phyloP scores from a whole-genome alignment of 2,113 vertebrate genomes.

The Dromiciops gliroides region DNA sequence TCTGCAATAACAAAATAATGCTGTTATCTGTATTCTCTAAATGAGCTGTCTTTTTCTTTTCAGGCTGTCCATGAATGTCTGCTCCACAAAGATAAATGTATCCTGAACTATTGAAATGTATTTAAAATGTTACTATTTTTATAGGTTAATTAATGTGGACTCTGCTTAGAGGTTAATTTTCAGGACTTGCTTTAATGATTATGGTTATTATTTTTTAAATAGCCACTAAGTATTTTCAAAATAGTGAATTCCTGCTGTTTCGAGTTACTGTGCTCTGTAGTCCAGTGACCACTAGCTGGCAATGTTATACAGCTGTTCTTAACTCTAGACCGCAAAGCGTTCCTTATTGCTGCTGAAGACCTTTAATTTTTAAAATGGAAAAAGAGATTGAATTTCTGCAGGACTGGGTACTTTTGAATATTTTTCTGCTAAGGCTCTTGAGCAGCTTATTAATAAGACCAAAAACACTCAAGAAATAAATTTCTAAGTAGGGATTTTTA shows the following conservation, averaged over 20 bases:
- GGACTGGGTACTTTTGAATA: constrained; percentile 63
- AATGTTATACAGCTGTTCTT: constrained; percentile 77
- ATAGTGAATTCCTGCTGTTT: constrained; percentile 64
- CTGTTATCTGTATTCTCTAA: not conserved
- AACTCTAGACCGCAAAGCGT: constrained; percentile 62
- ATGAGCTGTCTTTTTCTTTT: not conserved
- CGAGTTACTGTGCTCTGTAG: constrained; percentile 70
- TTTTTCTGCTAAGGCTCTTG: constrained; percentile 33
- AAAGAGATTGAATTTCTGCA: constrained; percentile 77
- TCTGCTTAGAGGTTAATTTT: constrained; percentile 45
- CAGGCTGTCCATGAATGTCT: not conserved
- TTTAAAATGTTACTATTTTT: constrained; percentile 26
- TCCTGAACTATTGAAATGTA: not conserved
- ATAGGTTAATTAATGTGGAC: constrained; percentile 41
- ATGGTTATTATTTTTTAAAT: constrained; percentile 35
- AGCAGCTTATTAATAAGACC: constrained; percentile 66
- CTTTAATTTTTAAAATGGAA: constrained; percentile 79
- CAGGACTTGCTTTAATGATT: constrained; percentile 42
- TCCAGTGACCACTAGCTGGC: constrained; percentile 81
- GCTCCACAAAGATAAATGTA: constrained; percentile 24
- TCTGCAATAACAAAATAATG: not conserved
- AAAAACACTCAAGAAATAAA: constrained; percentile 60
- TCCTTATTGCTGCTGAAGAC: constrained; percentile 73
- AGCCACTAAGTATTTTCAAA: constrained; percentile 54
- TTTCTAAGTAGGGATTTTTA: constrained; percentile 44